phyloP scores from a whole-genome alignment of 2,797 vertebrate species.

The Graptemys geographica region DNA sequence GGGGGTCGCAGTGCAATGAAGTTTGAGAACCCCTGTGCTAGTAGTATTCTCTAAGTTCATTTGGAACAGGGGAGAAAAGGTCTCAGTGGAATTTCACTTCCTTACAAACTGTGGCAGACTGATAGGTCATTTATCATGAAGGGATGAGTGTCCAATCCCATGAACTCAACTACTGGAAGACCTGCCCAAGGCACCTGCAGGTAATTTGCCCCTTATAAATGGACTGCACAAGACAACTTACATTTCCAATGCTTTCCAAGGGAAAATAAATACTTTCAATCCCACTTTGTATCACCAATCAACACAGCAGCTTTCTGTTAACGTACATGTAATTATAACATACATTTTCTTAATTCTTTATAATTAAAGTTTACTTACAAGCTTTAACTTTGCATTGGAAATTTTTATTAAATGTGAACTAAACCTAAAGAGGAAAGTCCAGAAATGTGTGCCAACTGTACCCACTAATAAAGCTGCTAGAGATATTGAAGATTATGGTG shows the following conservation, averaged over 20 bases:
- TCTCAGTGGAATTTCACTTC: neutral
- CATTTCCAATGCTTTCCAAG: constrained; percentile 21
- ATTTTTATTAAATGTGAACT: neutral
- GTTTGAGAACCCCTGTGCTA: neutral
- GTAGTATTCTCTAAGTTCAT: neutral
- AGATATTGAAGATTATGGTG: neutral
- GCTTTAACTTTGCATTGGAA: neutral
- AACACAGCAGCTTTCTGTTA: neutral
- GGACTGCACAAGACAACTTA: neutral
- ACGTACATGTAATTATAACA: neutral
- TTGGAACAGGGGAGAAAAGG: neutral
- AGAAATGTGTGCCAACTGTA: neutral
- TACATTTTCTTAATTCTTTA: neutral
- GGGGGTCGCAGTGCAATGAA: no score
- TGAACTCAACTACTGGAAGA: neutral
- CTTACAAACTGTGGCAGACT: neutral
- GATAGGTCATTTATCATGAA: neutral
- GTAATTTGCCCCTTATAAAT: neutral
- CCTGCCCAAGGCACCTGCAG: neutral
- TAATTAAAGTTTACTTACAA: neutral
- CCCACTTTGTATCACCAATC: neutral
- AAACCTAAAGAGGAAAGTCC: neutral
- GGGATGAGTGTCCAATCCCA: neutral
- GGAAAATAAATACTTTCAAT: neutral
- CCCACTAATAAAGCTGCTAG: neutral